Percentiles rank a stretch among this genome's conserved stretches.
phyloP scores from a whole-genome alignment of 2,113 vertebrate genomes.

The Apus apus region DNA sequence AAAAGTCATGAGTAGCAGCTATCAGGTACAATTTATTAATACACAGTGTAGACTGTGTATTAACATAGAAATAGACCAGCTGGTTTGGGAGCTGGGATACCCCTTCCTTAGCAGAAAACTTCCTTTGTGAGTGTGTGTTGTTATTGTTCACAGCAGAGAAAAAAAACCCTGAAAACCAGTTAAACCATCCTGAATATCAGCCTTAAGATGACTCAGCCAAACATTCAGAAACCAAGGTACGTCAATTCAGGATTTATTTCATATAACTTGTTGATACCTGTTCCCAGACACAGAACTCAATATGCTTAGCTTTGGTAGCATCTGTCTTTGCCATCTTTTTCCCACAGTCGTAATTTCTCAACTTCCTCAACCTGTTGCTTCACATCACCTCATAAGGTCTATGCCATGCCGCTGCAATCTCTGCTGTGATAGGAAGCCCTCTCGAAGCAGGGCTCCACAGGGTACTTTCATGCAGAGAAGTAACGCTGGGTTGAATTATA shows the following conservation, averaged over 20 bases:
- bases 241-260: background rate
- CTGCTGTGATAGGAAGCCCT: background rate
- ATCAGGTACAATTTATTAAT: background rate
- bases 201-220: background rate
- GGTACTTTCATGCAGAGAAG: background rate
- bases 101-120: background rate
- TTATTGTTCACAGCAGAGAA: background rate
- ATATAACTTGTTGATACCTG: background rate
- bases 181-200: background rate
- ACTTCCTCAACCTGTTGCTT: slow-evolving; percentile 5
- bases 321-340: background rate
- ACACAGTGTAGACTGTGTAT: background rate
- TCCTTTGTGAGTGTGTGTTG: background rate
- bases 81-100: background rate
- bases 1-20: background rate
- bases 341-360: background rate
- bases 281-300: background rate
- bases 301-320: background rate
- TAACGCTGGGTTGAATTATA: slow-evolving; percentile 13
- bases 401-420: background rate
- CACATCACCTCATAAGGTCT: background rate
- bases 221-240: background rate
- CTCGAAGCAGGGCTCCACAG: background rate
- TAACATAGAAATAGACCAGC: background rate
- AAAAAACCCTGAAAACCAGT: background rate